Evolutionary conservation across 1,140 invertebrate species (phyloP), one percentile per base, ranked within the genome.

Genomic region (Sinonovacula constricta): DNA sequence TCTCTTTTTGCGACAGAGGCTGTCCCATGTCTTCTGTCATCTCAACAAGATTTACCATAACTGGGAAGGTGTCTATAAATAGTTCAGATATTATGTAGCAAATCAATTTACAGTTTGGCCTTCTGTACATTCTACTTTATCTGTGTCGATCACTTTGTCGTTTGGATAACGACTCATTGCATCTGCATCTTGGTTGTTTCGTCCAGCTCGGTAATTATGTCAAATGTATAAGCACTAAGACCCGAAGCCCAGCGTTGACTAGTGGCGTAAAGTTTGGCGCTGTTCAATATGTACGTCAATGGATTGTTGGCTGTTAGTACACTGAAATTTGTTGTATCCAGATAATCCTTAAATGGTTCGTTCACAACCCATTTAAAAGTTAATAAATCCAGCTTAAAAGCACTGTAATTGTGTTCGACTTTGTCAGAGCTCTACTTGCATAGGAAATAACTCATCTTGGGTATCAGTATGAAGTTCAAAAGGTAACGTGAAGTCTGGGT

Each of bases 311-410:
- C 36, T 1, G 34, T 39, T 7, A 67, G 24, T n/a, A 45, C 34
- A 49, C n/a, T 49, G 45, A 67, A 67, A 24, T 18, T 18, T 22
- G 15, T 10, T 12, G 34, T 4, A 49, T 1, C 22, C 3, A 67
- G 26, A 10, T 67, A 49, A 12, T 67, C 39, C 0, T 26, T 22
- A 45, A 22, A 49, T 26, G 39, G 39, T 12, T 67, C 34, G 24
- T 33, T 67, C 1, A 67, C 65, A n/a, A 15, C 65, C 65, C 65
- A 67, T n/a, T 67, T 49, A 51, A 67, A 33, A 2, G 65, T 12
- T 49, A 49, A 67, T 22, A 67, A 1, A 10, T 67, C 65, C 14
- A 67, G 39, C 49, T 67, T 67, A 28, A 49, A 49, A 22, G 65
- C 65, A 24, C 34, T 39, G 34, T 67, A 45, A 24, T 4, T 67